Conservation (phyloP, 2,113 vertebrate species). For the Xiphophorus hellerii region DNA sequence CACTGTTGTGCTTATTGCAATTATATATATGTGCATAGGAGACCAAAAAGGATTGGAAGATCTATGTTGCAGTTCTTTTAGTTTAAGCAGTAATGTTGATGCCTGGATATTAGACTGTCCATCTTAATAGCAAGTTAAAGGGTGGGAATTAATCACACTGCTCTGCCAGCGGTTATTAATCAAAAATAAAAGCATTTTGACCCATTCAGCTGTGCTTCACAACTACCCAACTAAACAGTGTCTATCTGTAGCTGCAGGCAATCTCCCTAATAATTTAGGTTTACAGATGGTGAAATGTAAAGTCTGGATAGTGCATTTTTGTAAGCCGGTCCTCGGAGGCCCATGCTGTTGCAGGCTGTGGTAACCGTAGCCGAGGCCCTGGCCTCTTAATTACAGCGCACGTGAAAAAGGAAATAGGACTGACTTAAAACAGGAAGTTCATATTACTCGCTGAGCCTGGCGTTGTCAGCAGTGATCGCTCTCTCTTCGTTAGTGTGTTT, state of each 20-base stretch:
- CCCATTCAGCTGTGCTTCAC: constrained; percentile 26
- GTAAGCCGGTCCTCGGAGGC: constrained; percentile 2
- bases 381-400: constrained; percentile 61
- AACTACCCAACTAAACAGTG: constrained; percentile 4
- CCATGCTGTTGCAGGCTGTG: constrained; percentile 11
- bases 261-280: constrained; percentile 48
- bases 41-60: no score
- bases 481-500: constrained; percentile 70
- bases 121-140: constrained; percentile 7
- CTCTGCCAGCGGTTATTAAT: constrained; percentile 22
- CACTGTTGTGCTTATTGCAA: neutral
- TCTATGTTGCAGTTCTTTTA: neutral
- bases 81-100: neutral
- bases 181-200: constrained; percentile 22
- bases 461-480: constrained; percentile 66
- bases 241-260: constrained; percentile 54
- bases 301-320: constrained; percentile 45
- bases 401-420: constrained; percentile 70
- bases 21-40: neutral
- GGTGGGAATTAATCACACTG: constrained; percentile 15
- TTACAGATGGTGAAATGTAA: constrained; percentile 45
- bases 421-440: constrained; percentile 72
- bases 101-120: neutral
- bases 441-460: constrained; percentile 58
- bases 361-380: constrained; percentile 31